These are phyloP conservation scores for Lithophane socia DNA, from an alignment of 2,888 invertebrate genomes.

Conservation along the genomic window DNA sequence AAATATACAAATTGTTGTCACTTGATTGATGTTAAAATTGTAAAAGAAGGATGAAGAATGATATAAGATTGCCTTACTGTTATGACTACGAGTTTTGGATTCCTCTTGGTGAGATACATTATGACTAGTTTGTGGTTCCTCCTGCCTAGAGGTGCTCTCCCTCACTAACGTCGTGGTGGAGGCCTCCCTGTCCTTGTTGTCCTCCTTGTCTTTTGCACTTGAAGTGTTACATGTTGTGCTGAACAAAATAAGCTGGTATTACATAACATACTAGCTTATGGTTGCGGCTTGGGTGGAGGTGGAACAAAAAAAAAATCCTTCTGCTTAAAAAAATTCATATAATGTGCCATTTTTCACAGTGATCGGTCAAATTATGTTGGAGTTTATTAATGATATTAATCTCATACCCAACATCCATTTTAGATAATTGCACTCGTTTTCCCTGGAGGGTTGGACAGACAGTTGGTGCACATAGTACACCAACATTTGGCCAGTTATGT, in stretches of 20 bases:
- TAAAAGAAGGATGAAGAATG: not conserved
- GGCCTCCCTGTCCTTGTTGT: conserved; percentile 73
- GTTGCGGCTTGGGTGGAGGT: not conserved
- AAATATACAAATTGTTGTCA: not conserved
- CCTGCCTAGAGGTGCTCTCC: conserved; percentile 73
- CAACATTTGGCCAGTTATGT: not conserved
- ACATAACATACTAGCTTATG: not conserved
- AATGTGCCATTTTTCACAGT: too few relatives aligned
- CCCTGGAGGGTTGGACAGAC: not conserved
- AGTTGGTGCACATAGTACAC: not conserved
- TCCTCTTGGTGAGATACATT: conserved; percentile 81
- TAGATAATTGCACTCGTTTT: not conserved
- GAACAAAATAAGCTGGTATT: conserved; percentile 38
- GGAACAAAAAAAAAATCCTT: not conserved
- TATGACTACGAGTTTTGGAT: conserved; percentile 81
- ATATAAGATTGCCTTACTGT: conserved; percentile 78
- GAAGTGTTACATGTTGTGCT: conserved; percentile 82
- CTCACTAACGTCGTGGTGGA: conserved; percentile 72
- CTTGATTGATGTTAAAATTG: not conserved
- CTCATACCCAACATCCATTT: too few relatives aligned
- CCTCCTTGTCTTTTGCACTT: conserved; percentile 73
- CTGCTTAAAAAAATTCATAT: too few relatives aligned
- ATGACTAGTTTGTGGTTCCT: conserved; percentile 86
- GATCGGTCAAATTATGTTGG: too few relatives aligned
- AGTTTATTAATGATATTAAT: too few relatives aligned